A percentile compares a stretch with the other conserved stretches of the same genome.
phyloP scores from a whole-genome alignment of 2,888 invertebrate genomes.

The Schrankia costaestrigalis region DNA sequence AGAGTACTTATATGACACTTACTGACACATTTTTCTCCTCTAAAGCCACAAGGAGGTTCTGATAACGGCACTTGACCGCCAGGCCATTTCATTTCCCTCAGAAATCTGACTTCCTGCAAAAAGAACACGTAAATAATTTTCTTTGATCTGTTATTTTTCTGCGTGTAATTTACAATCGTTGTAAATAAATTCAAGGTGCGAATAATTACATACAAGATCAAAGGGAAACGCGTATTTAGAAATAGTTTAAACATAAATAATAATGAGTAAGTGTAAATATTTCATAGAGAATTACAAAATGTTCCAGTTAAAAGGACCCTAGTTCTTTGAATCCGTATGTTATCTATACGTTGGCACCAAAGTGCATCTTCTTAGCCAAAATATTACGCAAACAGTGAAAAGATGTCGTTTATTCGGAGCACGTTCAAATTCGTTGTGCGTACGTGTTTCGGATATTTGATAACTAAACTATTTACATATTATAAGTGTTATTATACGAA shows the following conservation, averaged over 20 bases:
- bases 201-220: conserved; percentile 17
- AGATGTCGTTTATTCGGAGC: conserved; percentile 47
- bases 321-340: conserved; percentile 31
- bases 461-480: conserved; percentile 29
- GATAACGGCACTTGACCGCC: conserved; percentile 88
- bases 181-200: conserved; percentile 10
- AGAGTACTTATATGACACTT: conserved; percentile 66
- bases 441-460: conserved; percentile 41
- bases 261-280: conserved; percentile 8
- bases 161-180: conserved; percentile 5
- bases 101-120: conserved; percentile 88
- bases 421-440: conserved; percentile 48
- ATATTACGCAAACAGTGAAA: conserved; percentile 58
- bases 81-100: conserved; percentile 88
- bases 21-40: conserved; percentile 94
- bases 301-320: conserved; percentile 43
- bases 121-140: conserved; percentile 13
- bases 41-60: conserved; percentile 94
- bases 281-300: conserved; percentile 19
- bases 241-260: conserved; percentile 17
- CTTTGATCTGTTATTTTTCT: conserved; percentile 7
- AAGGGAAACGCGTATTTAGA: conserved; percentile 14
- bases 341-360: conserved; percentile 53
- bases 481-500: conserved; percentile 21
- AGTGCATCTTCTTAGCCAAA: conserved; percentile 56